These are phyloP conservation scores for Palythoa grandis DNA, from an alignment of 92 coral and sea anemone genomes.

Conservation along the genomic window DNA sequence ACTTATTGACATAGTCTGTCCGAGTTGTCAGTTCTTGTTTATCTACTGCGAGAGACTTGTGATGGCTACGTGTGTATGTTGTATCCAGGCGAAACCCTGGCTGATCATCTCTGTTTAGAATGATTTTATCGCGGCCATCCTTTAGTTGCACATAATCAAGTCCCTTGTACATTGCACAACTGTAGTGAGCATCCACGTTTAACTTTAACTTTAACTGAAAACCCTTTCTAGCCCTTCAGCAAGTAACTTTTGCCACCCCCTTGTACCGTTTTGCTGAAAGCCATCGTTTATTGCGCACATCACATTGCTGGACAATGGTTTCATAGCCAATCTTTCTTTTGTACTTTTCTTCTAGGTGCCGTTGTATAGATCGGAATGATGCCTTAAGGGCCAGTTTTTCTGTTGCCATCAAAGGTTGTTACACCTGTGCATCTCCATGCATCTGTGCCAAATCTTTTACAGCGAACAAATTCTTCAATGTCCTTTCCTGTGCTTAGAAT, in stretches of 20 bases:
- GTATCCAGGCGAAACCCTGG: constrained; percentile 42
- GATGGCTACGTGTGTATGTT: constrained; percentile 26
- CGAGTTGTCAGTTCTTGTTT: constrained; percentile 41
- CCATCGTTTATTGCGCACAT: constrained; percentile 45
- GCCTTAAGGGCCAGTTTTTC: constrained; percentile 49
- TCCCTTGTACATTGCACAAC: constrained; percentile 48
- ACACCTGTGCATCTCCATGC: constrained; percentile 74
- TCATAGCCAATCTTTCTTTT: constrained; percentile 51
- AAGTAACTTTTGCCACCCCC: constrained; percentile 45
- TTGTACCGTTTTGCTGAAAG: constrained; percentile 22
- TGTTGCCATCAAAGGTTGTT: constrained; percentile 56
- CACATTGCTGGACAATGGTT: constrained; percentile 55
- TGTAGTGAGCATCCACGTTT: constrained; percentile 62
- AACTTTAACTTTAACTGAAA: constrained; percentile 49
- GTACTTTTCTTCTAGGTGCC: constrained; percentile 43
- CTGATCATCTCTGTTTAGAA: constrained; percentile 42
- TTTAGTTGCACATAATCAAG: constrained; percentile 41
- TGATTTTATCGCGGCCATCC: constrained; percentile 37
- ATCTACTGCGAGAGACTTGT: constrained; percentile 34
- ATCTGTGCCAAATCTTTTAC: constrained; percentile 60
- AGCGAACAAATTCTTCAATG: constrained; percentile 56
- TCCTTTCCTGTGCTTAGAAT: constrained; percentile 64
- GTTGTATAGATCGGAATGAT: constrained; percentile 41
- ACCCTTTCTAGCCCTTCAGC: constrained; percentile 59
- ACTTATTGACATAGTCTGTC: constrained; percentile 45